Conservation (phyloP, 1,140 invertebrate genomes). For the Drosophila truncata region DNA sequence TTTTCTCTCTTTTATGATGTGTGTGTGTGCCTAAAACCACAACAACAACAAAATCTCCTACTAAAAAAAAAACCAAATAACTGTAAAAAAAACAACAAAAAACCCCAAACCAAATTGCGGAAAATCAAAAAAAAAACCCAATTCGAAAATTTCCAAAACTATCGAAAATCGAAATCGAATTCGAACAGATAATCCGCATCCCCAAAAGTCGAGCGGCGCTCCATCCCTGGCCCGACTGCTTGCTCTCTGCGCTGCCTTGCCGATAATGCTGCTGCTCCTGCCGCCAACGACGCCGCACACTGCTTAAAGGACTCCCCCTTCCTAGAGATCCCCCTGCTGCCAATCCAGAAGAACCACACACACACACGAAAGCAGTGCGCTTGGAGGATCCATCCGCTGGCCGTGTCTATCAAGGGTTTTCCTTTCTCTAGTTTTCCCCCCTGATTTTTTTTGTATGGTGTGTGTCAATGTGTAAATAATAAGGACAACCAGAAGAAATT, state of each 20-base stretch:
- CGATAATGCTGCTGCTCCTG: constrained; percentile 26
- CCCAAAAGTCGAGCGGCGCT: constrained; percentile 43
- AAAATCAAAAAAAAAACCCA: constrained; percentile 7
- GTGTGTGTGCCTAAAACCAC: constrained; percentile 61
- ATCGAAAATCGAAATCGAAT: not conserved
- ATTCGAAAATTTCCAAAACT: constrained; percentile 7
- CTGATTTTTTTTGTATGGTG: constrained; percentile 1
- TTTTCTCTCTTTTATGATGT: constrained; percentile 82
- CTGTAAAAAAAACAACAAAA: constrained; percentile 37
- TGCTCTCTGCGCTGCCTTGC: constrained; percentile 35
- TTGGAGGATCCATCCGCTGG: constrained; percentile 43
- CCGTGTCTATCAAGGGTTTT: constrained; percentile 34
- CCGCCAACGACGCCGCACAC: constrained; percentile 39
- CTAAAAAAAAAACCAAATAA: constrained; percentile 27
- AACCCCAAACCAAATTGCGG: constrained; percentile 12
- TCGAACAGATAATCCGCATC: constrained; percentile 70
- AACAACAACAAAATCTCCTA: constrained; percentile 37
- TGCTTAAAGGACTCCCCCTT: constrained; percentile 42
- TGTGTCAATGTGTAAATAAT: constrained; percentile 54
- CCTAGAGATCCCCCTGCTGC: constrained; percentile 1
- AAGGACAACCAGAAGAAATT: constrained; percentile 27
- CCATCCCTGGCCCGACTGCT: constrained; percentile 53
- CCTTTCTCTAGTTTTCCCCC: constrained; percentile 22
- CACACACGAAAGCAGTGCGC: constrained; percentile 43
- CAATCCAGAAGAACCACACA: constrained; percentile 13